Conservation (phyloP, 2,113 vertebrate species). For the Bettongia penicillata region DNA sequence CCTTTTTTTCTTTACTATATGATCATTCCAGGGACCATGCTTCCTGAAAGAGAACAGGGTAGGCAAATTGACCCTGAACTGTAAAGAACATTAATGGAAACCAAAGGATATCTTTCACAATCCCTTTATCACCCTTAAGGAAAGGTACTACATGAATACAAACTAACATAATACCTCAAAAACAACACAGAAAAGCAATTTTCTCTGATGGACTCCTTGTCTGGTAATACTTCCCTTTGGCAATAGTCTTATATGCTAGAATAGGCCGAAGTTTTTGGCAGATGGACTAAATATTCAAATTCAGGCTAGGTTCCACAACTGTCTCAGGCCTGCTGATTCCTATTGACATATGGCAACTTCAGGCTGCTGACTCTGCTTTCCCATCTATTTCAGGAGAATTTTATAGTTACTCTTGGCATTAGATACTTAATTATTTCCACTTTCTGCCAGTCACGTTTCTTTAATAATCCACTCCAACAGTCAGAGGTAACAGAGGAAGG, state of each 20-base stretch:
- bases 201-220: background rate
- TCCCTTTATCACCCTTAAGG: background rate
- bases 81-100: background rate
- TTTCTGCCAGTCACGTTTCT: slow-evolving; percentile 48
- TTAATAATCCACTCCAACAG: slow-evolving; percentile 45
- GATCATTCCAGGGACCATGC: too few species aligned
- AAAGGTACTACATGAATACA: background rate
- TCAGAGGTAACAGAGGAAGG: slow-evolving; percentile 47
- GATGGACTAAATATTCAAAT: slow-evolving; percentile 28
- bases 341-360: background rate
- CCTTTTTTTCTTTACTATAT: background rate
- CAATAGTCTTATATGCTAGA: background rate
- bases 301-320: slow-evolving; percentile 1
- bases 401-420: slow-evolving; percentile 54
- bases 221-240: background rate
- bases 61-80: background rate
- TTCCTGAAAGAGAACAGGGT: background rate
- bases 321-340: slow-evolving; percentile 5
- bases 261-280: slow-evolving; percentile 26
- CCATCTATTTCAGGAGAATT: slow-evolving; percentile 31
- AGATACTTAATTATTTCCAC: slow-evolving; percentile 56
- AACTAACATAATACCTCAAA: background rate
- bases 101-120: background rate
- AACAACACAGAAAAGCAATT: background rate
- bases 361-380: slow-evolving; percentile 34